phyloP scores from a whole-genome alignment of 2,888 invertebrate species.

The Cosmia trapezina region DNA sequence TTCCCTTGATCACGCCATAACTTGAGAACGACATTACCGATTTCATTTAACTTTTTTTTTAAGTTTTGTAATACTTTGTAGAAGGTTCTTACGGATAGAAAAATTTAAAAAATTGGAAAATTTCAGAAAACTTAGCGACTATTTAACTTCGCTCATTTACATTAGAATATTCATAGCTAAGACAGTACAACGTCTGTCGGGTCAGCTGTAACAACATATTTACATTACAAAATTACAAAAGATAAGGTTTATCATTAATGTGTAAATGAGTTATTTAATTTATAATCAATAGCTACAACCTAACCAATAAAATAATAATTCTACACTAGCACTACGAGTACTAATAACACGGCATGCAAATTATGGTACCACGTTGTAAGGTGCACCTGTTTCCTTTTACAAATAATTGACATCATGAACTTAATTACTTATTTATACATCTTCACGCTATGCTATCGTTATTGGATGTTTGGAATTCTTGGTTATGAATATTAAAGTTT shows the following conservation, averaged over 20 bases:
- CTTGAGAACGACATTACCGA: too few species aligned
- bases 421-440: constrained; percentile 32
- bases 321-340: too few species aligned
- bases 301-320: constrained; percentile 6
- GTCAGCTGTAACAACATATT: too few species aligned
- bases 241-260: constrained; percentile 5
- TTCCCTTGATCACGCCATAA: too few species aligned
- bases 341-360: constrained; percentile 21
- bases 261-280: constrained; percentile 26
- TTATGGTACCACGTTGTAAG: constrained; percentile 5
- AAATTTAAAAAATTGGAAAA: too few species aligned
- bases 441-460: constrained; percentile 16
- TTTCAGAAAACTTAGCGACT: too few species aligned
- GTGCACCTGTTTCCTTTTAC: constrained; percentile 46
- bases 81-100: too few species aligned
- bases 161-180: too few species aligned
- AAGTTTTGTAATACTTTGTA: too few species aligned
- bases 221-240: not conserved
- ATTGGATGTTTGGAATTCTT: constrained; percentile 12
- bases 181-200: too few species aligned
- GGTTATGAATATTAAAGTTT: not conserved
- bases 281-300: constrained; percentile 4
- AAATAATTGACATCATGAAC: constrained; percentile 29
- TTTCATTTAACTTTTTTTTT: too few species aligned
- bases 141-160: too few species aligned